Evolutionary conservation across 37 sponge, comb jelly and placozoan species (phyloP).

Genomic region (Eunapius fragilis): DNA sequence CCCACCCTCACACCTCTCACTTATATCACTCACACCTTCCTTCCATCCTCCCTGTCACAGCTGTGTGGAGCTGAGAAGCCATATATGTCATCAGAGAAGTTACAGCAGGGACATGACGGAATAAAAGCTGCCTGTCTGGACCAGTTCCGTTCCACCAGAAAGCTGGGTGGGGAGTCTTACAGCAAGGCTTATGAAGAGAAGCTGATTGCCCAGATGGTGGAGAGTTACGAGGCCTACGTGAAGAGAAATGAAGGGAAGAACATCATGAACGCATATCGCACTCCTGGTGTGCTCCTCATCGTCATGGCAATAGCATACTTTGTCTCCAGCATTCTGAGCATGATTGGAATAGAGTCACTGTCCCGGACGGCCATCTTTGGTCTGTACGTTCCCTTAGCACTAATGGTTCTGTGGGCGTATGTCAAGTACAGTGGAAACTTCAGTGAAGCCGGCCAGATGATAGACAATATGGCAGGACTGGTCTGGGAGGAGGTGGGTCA

Average conservation of each 20-base stretch:
- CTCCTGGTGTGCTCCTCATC: slow-evolving; percentile 84
- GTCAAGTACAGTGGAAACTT: slow-evolving; percentile 84
- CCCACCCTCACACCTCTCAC: not conserved
- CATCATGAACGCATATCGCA: slow-evolving; percentile 89
- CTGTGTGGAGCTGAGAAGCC: slow-evolving; percentile 91
- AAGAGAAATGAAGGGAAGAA: slow-evolving; percentile 94
- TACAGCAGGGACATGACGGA: slow-evolving; percentile 64
- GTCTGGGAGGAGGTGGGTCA: slow-evolving; percentile 89
- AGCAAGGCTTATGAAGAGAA: slow-evolving; percentile 77
- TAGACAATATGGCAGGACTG: slow-evolving; percentile 72
- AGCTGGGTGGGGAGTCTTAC: slow-evolving; percentile 89
- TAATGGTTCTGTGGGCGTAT: slow-evolving; percentile 79
- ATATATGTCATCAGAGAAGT: slow-evolving; percentile 80
- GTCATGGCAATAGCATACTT: slow-evolving; percentile 82
- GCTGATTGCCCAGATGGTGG: slow-evolving; percentile 78
- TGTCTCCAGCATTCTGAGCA: slow-evolving; percentile 61
- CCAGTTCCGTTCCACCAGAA: slow-evolving; percentile 71
- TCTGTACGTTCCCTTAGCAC: slow-evolving; percentile 67
- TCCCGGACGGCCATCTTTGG: slow-evolving; percentile 76
- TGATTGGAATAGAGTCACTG: slow-evolving; percentile 66
- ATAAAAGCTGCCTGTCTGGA: slow-evolving; percentile 55
- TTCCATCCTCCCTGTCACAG: slow-evolving; percentile 37
- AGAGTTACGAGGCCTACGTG: slow-evolving; percentile 70
- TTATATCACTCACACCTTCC: not conserved
- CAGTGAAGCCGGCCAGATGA: slow-evolving; percentile 70